Conservation (phyloP, 1,140 invertebrate genomes). For the Bombus superbus region DNA sequence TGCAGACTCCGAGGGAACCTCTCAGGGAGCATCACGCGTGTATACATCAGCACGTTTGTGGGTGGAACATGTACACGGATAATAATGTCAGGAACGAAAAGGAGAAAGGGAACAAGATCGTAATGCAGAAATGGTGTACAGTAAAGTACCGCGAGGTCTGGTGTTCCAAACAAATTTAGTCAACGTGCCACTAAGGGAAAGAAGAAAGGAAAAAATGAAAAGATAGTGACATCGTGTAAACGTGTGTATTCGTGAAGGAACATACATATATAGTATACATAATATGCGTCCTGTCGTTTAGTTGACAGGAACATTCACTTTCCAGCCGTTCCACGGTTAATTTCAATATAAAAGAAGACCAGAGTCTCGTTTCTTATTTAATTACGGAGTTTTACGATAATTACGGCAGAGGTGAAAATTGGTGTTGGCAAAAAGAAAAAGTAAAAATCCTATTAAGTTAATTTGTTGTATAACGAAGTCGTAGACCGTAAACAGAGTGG, state of each 20-base stretch:
- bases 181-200: neutral
- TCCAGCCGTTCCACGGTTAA: neutral
- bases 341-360: neutral
- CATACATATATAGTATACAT: neutral
- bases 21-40: conserved; percentile 15
- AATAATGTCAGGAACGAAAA: conserved; percentile 51
- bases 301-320: conserved; percentile 6
- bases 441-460: conserved; percentile 43
- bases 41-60: conserved; percentile 21
- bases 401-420: conserved; percentile 30
- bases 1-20: conserved; percentile 37
- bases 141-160: conserved; percentile 24
- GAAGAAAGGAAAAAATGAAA: neutral
- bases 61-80: conserved; percentile 45
- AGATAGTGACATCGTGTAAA: neutral
- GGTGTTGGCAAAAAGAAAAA: neutral
- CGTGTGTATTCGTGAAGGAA: neutral
- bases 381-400: conserved; percentile 30
- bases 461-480: conserved; percentile 49
- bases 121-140: conserved; percentile 72
- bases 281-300: neutral
- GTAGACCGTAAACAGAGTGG: conserved; percentile 52
- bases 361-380: conserved; percentile 8
- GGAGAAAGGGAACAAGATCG: conserved; percentile 41
- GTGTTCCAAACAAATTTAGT: conserved; percentile 32